A percentile compares a stretch with the other conserved stretches of the same genome.
Conservation (phyloP, 2,113 vertebrate genomes). For the Oncorhynchus kisutch region DNA sequence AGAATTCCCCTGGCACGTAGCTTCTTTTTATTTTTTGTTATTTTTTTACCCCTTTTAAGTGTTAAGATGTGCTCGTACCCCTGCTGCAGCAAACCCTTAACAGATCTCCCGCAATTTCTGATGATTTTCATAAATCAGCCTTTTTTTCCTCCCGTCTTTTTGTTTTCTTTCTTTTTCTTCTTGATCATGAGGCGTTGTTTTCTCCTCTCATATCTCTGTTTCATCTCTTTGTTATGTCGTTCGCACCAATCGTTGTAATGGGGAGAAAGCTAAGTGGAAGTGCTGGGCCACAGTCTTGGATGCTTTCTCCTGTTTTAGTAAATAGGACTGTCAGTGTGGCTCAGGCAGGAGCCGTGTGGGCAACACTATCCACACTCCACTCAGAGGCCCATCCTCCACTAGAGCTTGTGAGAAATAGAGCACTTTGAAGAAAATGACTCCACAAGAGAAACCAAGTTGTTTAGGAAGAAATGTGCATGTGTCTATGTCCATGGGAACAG, state of each 20-base stretch:
- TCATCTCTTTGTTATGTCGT: constrained; percentile 62
- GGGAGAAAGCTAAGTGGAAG: constrained; percentile 59
- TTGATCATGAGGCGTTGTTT: constrained; percentile 55
- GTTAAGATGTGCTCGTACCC: constrained; percentile 51
- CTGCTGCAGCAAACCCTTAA: constrained; percentile 53
- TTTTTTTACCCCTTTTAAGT: constrained; percentile 72
- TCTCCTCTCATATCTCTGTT: constrained; percentile 56
- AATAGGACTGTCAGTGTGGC: constrained; percentile 58
- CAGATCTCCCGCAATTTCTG: constrained; percentile 62
- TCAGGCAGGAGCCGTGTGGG: constrained; percentile 35
- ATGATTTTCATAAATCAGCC: constrained; percentile 59
- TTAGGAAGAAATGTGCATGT: neutral
- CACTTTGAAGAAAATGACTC: constrained; percentile 26
- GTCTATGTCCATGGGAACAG: neutral
- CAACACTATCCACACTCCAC: constrained; percentile 29
- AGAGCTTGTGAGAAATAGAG: constrained; percentile 27
- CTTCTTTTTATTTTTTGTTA: constrained; percentile 66
- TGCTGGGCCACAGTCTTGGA: constrained; percentile 49
- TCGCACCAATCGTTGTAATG: constrained; percentile 60
- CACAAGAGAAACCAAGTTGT: neutral
- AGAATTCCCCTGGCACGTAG: constrained; percentile 67
- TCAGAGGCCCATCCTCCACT: constrained; percentile 4
- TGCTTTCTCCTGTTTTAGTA: constrained; percentile 52
- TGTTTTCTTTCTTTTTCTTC: constrained; percentile 52
- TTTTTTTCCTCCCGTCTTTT: constrained; percentile 20